Evolutionary conservation across 1,140 invertebrate genomes (phyloP).

Genomic region (Drosophila eugracilis): DNA sequence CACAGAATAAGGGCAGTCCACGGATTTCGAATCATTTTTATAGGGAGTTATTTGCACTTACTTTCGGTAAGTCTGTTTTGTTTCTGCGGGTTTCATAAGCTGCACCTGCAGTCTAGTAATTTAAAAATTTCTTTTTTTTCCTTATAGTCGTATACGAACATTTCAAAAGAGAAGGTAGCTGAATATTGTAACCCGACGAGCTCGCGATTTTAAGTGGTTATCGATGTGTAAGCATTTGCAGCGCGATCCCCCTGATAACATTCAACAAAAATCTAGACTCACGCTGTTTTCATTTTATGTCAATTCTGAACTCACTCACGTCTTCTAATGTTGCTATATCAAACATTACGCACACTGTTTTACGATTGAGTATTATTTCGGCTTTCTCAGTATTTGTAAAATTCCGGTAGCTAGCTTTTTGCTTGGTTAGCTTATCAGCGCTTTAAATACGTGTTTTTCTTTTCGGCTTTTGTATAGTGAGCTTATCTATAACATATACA

Average conservation of each 20-base stretch:
- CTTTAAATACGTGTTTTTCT: constrained; percentile 78
- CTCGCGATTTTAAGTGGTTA: neutral
- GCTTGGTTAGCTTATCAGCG: constrained; percentile 67
- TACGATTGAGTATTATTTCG: no score
- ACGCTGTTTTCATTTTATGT: constrained; percentile 72
- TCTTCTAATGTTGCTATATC: constrained; percentile 2
- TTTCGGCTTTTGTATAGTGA: constrained; percentile 54
- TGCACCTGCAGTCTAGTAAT: neutral
- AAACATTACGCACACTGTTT: constrained; percentile 19
- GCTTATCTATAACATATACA: constrained; percentile 49
- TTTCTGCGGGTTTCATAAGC: constrained; percentile 5
- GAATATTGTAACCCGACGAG: neutral
- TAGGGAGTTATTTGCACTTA: neutral
- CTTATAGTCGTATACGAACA: constrained; percentile 47
- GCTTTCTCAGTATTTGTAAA: constrained; percentile 18
- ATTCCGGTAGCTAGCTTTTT: constrained; percentile 74
- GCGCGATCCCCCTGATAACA: constrained; percentile 68
- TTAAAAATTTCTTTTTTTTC: constrained; percentile 30
- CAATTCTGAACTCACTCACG: constrained; percentile 34
- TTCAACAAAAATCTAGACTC: constrained; percentile 77
- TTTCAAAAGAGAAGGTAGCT: constrained; percentile 43
- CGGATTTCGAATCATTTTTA: constrained; percentile 5
- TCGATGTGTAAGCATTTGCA: constrained; percentile 28
- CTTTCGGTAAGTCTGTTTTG: neutral
- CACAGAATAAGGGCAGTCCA: constrained; percentile 6